Evolutionary conservation across 1,140 invertebrate species (phyloP).

Genomic region (Copidosoma floridanum): DNA sequence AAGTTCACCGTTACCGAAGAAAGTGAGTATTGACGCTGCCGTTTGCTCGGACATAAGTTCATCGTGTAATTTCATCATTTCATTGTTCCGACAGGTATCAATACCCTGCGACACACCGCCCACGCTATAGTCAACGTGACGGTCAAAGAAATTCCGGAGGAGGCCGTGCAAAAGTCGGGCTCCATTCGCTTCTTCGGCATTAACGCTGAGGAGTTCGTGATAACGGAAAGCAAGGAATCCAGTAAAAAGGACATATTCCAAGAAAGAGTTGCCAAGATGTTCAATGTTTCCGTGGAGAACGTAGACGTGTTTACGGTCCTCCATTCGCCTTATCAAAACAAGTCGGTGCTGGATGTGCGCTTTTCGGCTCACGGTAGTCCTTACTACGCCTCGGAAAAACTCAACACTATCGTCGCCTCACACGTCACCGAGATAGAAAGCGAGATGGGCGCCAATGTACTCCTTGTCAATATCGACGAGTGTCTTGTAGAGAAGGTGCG

Average conservation of each 20-base stretch:
- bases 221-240: conserved; percentile 59
- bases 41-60: no score
- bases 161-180: conserved; percentile 86
- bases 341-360: conserved; percentile 72
- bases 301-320: conserved; percentile 91
- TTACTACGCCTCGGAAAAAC: conserved; percentile 80
- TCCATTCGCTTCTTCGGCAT: conserved; percentile 81
- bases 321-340: conserved; percentile 63
- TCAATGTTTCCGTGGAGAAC: conserved; percentile 76
- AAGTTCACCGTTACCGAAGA: conserved; percentile 73
- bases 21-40: no score
- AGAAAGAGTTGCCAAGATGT: conserved; percentile 64
- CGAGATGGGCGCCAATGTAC: conserved; percentile 69
- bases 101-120: conserved; percentile 61
- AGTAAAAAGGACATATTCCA: conserved; percentile 73
- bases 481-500: conserved; percentile 69
- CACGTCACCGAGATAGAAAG: conserved; percentile 69
- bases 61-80: conserved; percentile 1
- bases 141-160: conserved; percentile 81
- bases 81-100: conserved; percentile 32
- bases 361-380: conserved; percentile 91
- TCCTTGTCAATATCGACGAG: conserved; percentile 86
- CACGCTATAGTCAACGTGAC: conserved; percentile 79
- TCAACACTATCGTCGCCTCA: conserved; percentile 74
- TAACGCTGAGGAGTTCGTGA: conserved; percentile 82